phyloP scores from a whole-genome alignment of 64 coral and sea anemone species.

The Montipora sp. region DNA sequence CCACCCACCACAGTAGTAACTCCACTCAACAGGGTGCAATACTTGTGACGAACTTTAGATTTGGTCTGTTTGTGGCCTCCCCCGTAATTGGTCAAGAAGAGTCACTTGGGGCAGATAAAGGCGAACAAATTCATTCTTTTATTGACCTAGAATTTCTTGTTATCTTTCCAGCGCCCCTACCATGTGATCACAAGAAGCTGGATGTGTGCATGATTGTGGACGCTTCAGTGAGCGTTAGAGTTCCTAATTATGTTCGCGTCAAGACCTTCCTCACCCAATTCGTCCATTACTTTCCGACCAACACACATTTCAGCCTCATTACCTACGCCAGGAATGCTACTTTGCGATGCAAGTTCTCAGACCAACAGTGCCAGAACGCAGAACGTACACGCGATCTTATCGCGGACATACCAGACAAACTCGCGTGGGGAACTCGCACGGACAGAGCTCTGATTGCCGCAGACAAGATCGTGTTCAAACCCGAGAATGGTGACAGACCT shows the following conservation, averaged over 20 bases:
- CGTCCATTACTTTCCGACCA: not conserved
- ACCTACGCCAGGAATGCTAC: not conserved
- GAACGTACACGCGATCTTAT: not conserved
- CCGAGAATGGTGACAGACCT: constrained; percentile 10
- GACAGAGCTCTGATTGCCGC: constrained; percentile 26
- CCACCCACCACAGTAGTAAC: no score
- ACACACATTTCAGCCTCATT: constrained; percentile 28
- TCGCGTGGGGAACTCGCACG: not conserved
- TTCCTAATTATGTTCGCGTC: not conserved
- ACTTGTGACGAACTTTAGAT: no score
- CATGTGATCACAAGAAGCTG: not conserved
- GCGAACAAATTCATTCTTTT: no score
- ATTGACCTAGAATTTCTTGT: not conserved
- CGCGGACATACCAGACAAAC: constrained; percentile 11
- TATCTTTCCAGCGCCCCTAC: not conserved
- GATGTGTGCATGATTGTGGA: constrained; percentile 35
- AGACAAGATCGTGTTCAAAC: not conserved
- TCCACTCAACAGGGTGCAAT: no score
- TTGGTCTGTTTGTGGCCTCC: no score
- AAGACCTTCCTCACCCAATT: constrained; percentile 35
- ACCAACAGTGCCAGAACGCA: not conserved
- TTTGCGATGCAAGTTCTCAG: not conserved
- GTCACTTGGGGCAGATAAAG: no score
- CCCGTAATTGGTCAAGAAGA: no score
- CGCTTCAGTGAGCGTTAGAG: not conserved